Evolutionary conservation across 2,113 vertebrate genomes (phyloP).

Genomic region (Mola mola): DNA sequence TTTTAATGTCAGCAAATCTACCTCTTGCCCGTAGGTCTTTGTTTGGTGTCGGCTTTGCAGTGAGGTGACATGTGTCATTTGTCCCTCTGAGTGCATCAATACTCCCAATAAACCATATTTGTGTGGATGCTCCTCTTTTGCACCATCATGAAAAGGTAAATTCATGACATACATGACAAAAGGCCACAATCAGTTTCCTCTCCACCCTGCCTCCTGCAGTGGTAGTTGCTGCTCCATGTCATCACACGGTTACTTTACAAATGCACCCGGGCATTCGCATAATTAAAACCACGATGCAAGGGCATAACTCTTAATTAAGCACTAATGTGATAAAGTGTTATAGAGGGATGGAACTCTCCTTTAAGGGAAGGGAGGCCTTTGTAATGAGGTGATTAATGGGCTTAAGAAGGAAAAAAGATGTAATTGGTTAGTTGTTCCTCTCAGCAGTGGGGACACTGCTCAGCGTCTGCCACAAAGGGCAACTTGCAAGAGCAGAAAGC

Average conservation of each 20-base stretch:
- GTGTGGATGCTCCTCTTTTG: conserved; percentile 72
- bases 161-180: conserved; percentile 79
- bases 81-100: conserved; percentile 45
- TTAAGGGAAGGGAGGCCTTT: conserved; percentile 75
- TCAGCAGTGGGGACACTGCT: conserved; percentile 48
- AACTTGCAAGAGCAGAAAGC: conserved; percentile 24
- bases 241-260: conserved; percentile 76
- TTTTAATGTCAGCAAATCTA: conserved; percentile 28
- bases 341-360: conserved; percentile 71
- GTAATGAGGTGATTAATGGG: conserved; percentile 87
- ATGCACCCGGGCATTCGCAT: conserved; percentile 82
- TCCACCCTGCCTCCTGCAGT: conserved; percentile 30
- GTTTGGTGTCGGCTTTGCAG: conserved; percentile 15
- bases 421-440: conserved; percentile 80
- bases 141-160: conserved; percentile 74
- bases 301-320: conserved; percentile 94
- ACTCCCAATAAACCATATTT: conserved; percentile 60
- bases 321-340: conserved; percentile 89
- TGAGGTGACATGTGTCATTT: conserved; percentile 16
- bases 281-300: conserved; percentile 89
- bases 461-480: conserved; percentile 30
- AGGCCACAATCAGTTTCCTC: conserved; percentile 62
- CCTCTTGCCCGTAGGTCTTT: conserved; percentile 13
- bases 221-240: conserved; percentile 44
- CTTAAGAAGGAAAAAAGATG: conserved; percentile 77